Evolutionary conservation across 1,140 invertebrate species (phyloP).

Genomic region (Plodia interpunctella): DNA sequence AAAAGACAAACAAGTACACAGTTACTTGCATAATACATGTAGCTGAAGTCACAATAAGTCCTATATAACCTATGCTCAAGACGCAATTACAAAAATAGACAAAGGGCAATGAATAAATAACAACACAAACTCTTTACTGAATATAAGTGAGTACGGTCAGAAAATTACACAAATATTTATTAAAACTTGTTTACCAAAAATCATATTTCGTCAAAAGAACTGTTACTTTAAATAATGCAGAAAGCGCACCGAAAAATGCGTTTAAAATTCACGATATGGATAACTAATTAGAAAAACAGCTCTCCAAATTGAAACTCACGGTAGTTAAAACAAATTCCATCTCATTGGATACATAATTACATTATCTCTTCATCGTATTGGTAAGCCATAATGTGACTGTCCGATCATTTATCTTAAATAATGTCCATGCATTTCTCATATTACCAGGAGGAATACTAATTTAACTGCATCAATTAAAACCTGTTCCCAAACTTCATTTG

Average conservation of each 20-base stretch:
- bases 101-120: too few species aligned
- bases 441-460: neutral
- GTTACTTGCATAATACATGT: too few species aligned
- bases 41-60: too few species aligned
- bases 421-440: slow-evolving; percentile 1
- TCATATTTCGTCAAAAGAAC: too few species aligned
- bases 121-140: too few species aligned
- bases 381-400: neutral
- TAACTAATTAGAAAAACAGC: neutral
- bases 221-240: neutral
- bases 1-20: too few species aligned
- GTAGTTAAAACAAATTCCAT: neutral
- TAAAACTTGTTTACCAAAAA: too few species aligned
- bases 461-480: slow-evolving; percentile 28
- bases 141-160: too few species aligned
- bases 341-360: neutral
- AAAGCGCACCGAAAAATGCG: neutral
- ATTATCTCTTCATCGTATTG: slow-evolving; percentile 7
- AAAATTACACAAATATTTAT: too few species aligned
- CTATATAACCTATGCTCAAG: too few species aligned
- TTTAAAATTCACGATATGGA: neutral
- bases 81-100: too few species aligned
- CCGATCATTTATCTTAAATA: slow-evolving; percentile 1
- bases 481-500: slow-evolving; percentile 23
- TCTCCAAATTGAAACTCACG: slow-evolving; percentile 3